phyloP scores from a whole-genome alignment of 2,797 vertebrate genomes.

The Sitta carolinensis region DNA sequence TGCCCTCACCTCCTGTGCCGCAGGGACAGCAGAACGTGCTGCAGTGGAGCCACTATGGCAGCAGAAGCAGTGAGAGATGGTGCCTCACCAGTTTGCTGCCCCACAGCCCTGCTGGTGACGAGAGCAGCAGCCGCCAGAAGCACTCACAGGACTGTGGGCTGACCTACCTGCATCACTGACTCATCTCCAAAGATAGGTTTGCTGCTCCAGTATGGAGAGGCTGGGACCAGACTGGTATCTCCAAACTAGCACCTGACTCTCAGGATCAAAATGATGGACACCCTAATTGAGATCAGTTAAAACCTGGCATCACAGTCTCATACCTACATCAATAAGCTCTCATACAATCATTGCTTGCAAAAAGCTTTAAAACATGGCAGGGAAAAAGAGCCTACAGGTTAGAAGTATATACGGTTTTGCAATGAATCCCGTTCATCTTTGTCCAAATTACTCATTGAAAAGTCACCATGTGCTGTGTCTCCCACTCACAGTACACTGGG shows the following conservation, averaged over 20 bases:
- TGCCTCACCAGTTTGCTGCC: constrained; percentile 46
- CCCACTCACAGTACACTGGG: constrained; percentile 2
- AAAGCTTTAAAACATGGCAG: neutral
- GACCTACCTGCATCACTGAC: constrained; percentile 60
- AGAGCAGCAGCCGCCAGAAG: constrained; percentile 45
- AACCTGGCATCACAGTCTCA: constrained; percentile 17
- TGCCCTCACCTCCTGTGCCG: neutral
- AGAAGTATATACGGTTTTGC: neutral
- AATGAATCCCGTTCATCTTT: neutral
- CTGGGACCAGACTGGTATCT: constrained; percentile 51
- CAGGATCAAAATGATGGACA: constrained; percentile 2
- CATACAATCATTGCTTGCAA: neutral
- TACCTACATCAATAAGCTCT: neutral
- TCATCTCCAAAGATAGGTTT: constrained; percentile 55
- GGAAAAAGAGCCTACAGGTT: neutral
- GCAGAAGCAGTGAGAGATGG: constrained; percentile 56
- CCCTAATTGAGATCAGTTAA: constrained; percentile 47
- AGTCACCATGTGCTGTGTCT: constrained; percentile 24
- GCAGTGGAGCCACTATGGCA: constrained; percentile 8
- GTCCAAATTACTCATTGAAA: neutral
- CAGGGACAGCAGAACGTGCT: neutral
- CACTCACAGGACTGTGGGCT: neutral
- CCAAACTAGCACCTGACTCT: constrained; percentile 58
- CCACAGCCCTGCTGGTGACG: neutral
- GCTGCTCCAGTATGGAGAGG: constrained; percentile 34